Conservation (phyloP, 1,140 invertebrate genomes). For the Drosophila kurseongensis region DNA sequence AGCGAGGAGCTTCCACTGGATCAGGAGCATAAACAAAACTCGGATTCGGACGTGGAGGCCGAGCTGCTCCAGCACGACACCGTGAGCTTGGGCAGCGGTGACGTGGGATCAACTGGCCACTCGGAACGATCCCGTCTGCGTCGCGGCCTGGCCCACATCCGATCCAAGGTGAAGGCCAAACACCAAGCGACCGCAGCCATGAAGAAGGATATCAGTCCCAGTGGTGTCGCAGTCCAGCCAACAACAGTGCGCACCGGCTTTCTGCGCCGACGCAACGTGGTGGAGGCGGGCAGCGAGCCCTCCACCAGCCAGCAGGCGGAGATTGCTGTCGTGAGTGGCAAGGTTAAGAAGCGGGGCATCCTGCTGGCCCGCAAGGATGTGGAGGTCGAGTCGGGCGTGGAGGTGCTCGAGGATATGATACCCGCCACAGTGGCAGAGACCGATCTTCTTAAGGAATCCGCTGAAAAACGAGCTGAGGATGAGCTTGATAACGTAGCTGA, state of each 20-base stretch:
- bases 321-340: constrained; percentile 42
- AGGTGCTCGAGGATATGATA: constrained; percentile 75
- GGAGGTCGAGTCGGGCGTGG: constrained; percentile 81
- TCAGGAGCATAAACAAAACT: constrained; percentile 55
- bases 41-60: constrained; percentile 71
- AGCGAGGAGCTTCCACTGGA: constrained; percentile 65
- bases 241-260: constrained; percentile 45
- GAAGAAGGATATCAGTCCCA: constrained; percentile 49
- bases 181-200: constrained; percentile 58
- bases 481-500: constrained; percentile 5
- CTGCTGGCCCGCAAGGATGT: constrained; percentile 75
- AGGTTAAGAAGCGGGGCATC: constrained; percentile 65
- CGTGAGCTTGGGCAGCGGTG: constrained; percentile 54
- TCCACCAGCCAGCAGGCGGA: constrained; percentile 44
- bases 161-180: constrained; percentile 80
- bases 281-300: constrained; percentile 38
- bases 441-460: too few relatives aligned
- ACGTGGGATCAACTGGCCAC: constrained; percentile 17
- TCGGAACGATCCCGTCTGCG: constrained; percentile 67
- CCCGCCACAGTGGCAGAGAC: constrained; percentile 14
- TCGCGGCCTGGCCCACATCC: constrained; percentile 74
- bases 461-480: neutral
- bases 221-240: neutral
- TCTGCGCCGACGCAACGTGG: constrained; percentile 50
- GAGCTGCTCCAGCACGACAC: constrained; percentile 62